phyloP scores from a whole-genome alignment of 2,797 vertebrate genomes.

The Crax fasciolata region DNA sequence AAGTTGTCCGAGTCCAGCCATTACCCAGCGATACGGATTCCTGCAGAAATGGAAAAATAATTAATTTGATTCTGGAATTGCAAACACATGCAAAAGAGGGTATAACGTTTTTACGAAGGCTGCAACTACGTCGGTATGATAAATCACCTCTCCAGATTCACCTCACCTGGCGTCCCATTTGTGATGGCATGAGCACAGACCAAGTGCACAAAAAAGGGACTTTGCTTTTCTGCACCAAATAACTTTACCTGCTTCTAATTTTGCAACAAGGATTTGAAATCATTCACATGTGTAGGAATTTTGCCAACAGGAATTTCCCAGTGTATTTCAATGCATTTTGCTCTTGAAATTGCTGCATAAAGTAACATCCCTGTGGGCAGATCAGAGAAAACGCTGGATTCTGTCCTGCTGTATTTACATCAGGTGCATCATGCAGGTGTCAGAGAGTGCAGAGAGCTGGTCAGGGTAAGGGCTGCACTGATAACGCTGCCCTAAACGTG shows the following conservation, averaged over 20 bases:
- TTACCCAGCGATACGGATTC: background rate
- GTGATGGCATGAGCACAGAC: background rate
- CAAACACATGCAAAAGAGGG: background rate
- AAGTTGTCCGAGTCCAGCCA: constrained; percentile 85
- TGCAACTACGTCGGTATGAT: background rate
- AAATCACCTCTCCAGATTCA: background rate
- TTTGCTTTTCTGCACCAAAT: background rate
- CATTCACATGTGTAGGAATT: background rate
- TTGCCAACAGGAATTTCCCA: background rate
- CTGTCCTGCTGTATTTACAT: background rate
- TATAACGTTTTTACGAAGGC: background rate
- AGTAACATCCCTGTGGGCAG: background rate
- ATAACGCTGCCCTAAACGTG: background rate
- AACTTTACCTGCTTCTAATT: constrained; percentile 16
- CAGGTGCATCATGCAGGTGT: background rate
- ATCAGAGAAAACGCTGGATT: background rate
- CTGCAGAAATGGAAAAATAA: constrained; percentile 70
- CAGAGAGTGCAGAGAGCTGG: background rate
- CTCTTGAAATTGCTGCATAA: background rate
- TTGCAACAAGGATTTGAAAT: background rate
- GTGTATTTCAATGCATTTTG: background rate
- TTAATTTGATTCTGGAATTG: background rate
- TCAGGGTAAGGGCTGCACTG: background rate
- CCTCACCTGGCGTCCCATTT: background rate
- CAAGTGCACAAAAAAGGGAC: background rate